Percentiles rank a stretch among this genome's conserved stretches.
Conservation (phyloP, 2,113 vertebrate genomes). For the Phalacrocorax carbo region DNA sequence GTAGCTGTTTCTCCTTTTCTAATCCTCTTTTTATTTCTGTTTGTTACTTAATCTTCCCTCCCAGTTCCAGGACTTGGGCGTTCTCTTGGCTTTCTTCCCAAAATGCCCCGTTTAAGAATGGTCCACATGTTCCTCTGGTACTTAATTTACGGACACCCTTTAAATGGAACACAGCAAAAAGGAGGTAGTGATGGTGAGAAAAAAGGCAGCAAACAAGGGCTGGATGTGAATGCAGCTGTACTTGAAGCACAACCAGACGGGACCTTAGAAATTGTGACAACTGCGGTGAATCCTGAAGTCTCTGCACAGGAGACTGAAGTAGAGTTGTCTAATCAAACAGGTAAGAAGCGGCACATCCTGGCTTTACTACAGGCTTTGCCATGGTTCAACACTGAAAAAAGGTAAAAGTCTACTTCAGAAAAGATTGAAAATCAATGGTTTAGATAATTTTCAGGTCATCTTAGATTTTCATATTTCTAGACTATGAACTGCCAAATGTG, state of each 20-base stretch:
- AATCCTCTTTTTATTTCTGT: neutral
- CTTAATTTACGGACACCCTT: slow-evolving; percentile 86
- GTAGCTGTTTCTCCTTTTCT: neutral
- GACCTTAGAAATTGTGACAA: neutral
- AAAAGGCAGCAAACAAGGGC: neutral
- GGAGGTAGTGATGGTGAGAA: neutral
- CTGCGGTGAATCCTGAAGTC: neutral
- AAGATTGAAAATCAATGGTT: neutral
- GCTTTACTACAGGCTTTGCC: neutral
- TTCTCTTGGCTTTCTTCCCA: slow-evolving; percentile 89
- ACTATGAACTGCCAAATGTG: neutral
- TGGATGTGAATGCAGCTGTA: neutral
- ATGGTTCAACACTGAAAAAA: neutral
- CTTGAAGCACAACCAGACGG: slow-evolving; percentile 7
- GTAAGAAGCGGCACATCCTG: slow-evolving; percentile 22
- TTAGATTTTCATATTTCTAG: neutral
- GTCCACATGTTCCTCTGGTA: slow-evolving; percentile 92
- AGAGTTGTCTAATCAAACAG: slow-evolving; percentile 59
- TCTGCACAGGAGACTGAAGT: slow-evolving; percentile 48
- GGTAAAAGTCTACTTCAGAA: neutral
- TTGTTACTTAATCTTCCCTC: neutral
- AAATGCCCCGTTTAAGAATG: slow-evolving; percentile 90
- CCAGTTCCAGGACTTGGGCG: slow-evolving; percentile 90
- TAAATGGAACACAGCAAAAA: slow-evolving; percentile 1
- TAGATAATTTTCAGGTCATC: neutral